A percentile compares a stretch with the other conserved stretches of the same genome.
Evolutionary conservation across 2,888 invertebrate genomes (phyloP).

Genomic region (Heteropelma amictum): DNA sequence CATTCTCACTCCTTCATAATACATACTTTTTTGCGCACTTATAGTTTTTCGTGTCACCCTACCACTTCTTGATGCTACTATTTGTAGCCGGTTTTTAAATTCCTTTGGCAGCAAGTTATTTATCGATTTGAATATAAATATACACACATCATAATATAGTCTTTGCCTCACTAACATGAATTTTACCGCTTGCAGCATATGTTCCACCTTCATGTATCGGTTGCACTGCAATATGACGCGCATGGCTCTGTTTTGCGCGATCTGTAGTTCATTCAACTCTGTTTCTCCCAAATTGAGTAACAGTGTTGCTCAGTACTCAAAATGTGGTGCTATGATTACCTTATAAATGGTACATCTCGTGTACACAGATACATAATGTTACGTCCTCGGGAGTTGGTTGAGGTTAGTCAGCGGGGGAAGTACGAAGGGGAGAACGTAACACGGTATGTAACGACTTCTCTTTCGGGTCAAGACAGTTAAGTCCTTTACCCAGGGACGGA

Average conservation of each 20-base stretch:
- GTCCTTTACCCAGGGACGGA: no score
- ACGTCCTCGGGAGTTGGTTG: no score
- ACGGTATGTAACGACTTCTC: no score
- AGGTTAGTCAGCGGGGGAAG: no score
- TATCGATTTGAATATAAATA: neutral
- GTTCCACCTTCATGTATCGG: slow-evolving; percentile 35
- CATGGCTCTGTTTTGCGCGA: slow-evolving; percentile 49
- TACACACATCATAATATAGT: neutral
- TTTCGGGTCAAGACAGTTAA: no score
- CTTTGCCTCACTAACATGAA: slow-evolving; percentile 45
- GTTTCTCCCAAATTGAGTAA: slow-evolving; percentile 4
- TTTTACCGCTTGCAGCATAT: slow-evolving; percentile 34
- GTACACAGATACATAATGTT: slow-evolving; percentile 31
- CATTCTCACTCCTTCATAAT: neutral
- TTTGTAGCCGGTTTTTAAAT: slow-evolving; percentile 21
- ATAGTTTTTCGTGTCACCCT: neutral
- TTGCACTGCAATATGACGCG: slow-evolving; percentile 46
- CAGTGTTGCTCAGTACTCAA: slow-evolving; percentile 42
- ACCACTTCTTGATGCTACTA: slow-evolving; percentile 6
- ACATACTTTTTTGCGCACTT: neutral
- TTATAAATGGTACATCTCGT: slow-evolving; percentile 41
- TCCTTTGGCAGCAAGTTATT: neutral
- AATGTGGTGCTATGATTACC: slow-evolving; percentile 39
- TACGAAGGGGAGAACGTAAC: no score
- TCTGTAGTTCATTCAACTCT: slow-evolving; percentile 31